A percentile compares a stretch with the other conserved stretches of the same genome.
Evolutionary conservation across 2,113 vertebrate genomes (phyloP).

Genomic region (Hypocryptadius cinnamomeus): DNA sequence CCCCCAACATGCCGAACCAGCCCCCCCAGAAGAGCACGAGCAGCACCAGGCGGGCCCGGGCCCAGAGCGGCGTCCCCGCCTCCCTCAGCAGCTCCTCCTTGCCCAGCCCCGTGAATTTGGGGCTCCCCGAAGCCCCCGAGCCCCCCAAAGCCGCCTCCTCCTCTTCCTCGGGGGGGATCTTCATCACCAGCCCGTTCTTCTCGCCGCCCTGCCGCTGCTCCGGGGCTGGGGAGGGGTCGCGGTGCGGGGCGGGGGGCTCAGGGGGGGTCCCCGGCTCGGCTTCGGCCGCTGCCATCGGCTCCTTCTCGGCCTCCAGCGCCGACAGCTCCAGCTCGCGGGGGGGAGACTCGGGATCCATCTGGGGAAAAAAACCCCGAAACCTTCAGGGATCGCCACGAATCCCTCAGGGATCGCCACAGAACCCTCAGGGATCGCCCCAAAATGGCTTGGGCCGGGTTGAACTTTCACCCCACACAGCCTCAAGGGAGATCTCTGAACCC

Average conservation of each 20-base stretch:
- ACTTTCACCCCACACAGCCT: background rate
- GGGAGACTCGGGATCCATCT: background rate
- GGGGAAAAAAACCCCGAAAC: background rate
- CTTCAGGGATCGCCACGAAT: too few relatives aligned
- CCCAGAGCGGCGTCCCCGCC: background rate
- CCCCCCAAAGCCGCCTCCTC: background rate
- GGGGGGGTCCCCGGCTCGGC: background rate
- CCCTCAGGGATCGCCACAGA: background rate
- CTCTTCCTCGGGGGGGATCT: background rate
- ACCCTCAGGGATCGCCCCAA: too few relatives aligned
- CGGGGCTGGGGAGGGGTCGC: background rate
- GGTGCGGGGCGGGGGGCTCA: rapidly evolving
- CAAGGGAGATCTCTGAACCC: rapidly evolving
- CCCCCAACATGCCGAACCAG: background rate
- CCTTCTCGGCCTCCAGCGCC: background rate
- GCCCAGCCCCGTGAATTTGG: background rate
- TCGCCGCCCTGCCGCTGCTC: background rate
- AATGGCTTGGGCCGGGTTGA: too few relatives aligned
- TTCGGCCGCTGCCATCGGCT: background rate
- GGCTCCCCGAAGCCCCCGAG: background rate
- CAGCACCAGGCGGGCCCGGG: background rate
- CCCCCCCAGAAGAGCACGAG: background rate
- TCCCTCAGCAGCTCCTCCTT: background rate
- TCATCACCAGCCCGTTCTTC: background rate
- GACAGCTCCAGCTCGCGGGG: background rate